Conservation (phyloP, 53 echinoderm and acorn worm species). For the Antedon mediterranea region DNA sequence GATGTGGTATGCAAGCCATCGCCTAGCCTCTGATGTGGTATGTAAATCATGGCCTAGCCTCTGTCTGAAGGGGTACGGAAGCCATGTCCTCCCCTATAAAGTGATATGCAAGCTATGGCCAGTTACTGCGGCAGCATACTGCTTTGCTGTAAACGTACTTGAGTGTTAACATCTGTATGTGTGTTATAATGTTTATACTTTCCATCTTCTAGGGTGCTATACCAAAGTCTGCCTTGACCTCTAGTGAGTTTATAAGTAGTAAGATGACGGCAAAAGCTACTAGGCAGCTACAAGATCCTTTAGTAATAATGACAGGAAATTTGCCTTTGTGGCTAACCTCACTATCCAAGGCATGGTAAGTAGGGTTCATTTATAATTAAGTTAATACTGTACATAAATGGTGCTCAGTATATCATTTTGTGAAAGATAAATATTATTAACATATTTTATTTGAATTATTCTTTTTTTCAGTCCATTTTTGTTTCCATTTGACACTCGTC, state of each 20-base stretch:
- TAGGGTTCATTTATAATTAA: neutral
- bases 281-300: conserved; percentile 87
- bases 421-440: neutral
- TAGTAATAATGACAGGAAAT: conserved; percentile 98
- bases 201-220: conserved; percentile 30
- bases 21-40: no score
- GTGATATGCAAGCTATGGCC: no score
- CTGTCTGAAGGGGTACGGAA: no score
- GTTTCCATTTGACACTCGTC: conserved; percentile 92
- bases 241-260: conserved; percentile 86
- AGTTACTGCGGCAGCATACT: no score
- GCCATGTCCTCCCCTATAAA: no score
- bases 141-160: no score
- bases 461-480: conserved; percentile 72
- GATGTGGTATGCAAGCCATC: no score
- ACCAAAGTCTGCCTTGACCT: conserved; percentile 51
- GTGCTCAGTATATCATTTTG: neutral
- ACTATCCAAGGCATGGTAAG: conserved; percentile 87
- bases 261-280: conserved; percentile 93
- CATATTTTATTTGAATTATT: neutral
- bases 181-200: no score
- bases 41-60: no score
- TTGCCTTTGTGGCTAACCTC: conserved; percentile 93
- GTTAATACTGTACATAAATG: neutral
- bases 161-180: no score